Base-by-base conservation (phyloP, 2,797 vertebrate species). In the Rallus crepitans region DNA sequence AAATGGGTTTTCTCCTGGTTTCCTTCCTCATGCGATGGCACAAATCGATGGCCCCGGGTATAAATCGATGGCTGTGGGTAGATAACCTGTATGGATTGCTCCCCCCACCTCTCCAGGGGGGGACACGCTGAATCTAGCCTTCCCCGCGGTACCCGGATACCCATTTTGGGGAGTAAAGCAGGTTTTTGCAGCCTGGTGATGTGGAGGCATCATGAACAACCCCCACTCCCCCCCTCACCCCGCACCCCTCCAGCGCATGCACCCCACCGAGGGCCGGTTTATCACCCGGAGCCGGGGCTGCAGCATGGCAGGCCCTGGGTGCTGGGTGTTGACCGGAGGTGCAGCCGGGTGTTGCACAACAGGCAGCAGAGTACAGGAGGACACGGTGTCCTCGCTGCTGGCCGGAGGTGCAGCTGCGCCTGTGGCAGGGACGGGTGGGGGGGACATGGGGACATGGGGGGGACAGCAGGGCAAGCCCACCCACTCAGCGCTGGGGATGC, bases 321-420 rank as follows among this genome's bases (percentile, higher is more conserved):
- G 84, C 13, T 1, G 7, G 13, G 82, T 96, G 94, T 94, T 95
- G 90, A 88, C 47, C 1, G 68, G 87, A 92, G 87, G 77, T 10
- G 56, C 72, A 37, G 91, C 68, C 30, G 81, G 77, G 48, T 80
- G 45, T 96, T 97, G 96, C 97, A 97, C 96, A 95, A 97, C 76
- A 56, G 82, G 79, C 81, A 20, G 60, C 85, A 18, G 52, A 23
- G 84, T 1, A 9, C 93, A 5, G 75, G 61, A 56, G 96, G 78
- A 96, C 97, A 93, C 39, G 42, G 63, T 71, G 97, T 97, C 94
- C 95, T 66, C 14, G 37, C 63, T 20, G 19, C 76, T 2, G 45
- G 90, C 88, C 24, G 16, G 20, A 65, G 96, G 95, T 81, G 93
- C 95, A 92, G 91, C 91, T 25, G 77, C 24, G 4, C 79, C 30